These are phyloP conservation scores for Odontamblyopus rebecca DNA, from an alignment of 2,797 vertebrate genomes.

Conservation along the genomic window DNA sequence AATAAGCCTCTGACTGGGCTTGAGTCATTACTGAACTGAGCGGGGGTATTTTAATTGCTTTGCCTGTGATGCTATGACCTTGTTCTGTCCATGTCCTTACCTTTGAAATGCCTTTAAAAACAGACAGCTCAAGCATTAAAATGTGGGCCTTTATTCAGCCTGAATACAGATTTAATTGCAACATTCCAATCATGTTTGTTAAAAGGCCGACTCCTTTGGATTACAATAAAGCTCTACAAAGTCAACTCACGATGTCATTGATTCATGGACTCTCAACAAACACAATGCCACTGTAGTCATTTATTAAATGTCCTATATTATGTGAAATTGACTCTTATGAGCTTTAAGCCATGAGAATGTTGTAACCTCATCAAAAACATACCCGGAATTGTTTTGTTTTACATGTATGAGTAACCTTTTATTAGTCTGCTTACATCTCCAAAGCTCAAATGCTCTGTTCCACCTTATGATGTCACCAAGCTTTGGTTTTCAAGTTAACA, in stretches of 20 bases:
- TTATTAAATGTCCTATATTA: no score
- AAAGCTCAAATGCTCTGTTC: no score
- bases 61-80: slow-evolving; percentile 9
- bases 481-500: no score
- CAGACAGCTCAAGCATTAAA: slow-evolving; percentile 2
- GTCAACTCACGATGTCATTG: neutral
- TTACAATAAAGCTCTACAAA: neutral
- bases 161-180: slow-evolving; percentile 8
- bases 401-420: no score
- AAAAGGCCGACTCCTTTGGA: neutral
- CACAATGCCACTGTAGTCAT: no score
- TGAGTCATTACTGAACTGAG: slow-evolving; percentile 15
- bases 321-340: no score
- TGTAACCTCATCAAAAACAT: no score
- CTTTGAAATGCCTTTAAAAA: slow-evolving; percentile 3
- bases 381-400: no score
- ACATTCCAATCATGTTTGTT: neutral
- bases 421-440: no score
- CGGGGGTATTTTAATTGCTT: neutral
- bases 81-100: slow-evolving; percentile 9
- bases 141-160: neutral
- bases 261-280: neutral
- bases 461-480: no score
- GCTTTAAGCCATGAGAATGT: no score
- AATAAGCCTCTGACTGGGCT: slow-evolving; percentile 21